phyloP scores from a whole-genome alignment of 2,113 vertebrate species.

The Vulpes vulpes region DNA sequence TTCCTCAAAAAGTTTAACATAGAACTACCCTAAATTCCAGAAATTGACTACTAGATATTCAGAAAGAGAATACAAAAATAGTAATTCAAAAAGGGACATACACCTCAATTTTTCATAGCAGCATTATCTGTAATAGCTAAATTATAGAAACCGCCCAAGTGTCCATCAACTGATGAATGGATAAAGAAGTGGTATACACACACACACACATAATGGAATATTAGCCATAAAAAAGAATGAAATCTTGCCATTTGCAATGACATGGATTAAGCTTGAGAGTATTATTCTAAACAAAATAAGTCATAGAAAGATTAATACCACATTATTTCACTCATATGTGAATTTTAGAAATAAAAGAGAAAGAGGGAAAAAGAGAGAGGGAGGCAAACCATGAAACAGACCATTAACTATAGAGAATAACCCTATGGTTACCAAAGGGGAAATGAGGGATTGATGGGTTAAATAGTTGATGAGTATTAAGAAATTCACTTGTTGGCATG shows the following conservation, averaged over 20 bases:
- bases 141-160: not conserved
- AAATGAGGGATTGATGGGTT: too few species aligned
- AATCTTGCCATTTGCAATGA: not conserved
- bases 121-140: not conserved
- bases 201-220: not conserved
- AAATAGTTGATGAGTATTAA: too few species aligned
- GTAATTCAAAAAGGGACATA: not conserved
- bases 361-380: too few species aligned
- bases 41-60: not conserved
- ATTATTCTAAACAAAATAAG: not conserved
- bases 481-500: too few species aligned
- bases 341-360: too few species aligned
- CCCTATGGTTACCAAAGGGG: too few species aligned
- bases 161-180: too few species aligned
- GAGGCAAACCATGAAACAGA: too few species aligned
- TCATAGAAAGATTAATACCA: not conserved
- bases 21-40: not conserved
- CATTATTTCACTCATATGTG: not conserved
- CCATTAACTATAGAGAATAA: too few species aligned
- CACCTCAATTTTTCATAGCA: not conserved
- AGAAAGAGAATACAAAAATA: not conserved
- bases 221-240: not conserved
- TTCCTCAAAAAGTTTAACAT: not conserved
- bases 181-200: not conserved
- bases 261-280: not conserved